Evolutionary conservation across 2,113 vertebrate species (phyloP).

Genomic region (Cyprinodon tularosa): DNA sequence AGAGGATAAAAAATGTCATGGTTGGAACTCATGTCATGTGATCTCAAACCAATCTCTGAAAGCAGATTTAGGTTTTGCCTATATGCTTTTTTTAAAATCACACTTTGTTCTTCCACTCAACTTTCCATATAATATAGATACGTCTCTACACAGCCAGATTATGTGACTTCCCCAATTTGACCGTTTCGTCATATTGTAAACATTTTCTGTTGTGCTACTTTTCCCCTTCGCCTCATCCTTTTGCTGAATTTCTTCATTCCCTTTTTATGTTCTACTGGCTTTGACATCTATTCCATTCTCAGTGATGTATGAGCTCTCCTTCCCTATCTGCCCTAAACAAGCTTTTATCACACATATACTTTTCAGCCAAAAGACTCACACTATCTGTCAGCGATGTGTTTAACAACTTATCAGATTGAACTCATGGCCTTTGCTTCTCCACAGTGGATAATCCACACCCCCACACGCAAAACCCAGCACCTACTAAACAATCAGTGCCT

Average conservation of each 20-base stretch:
- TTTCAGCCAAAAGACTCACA: constrained; percentile 12
- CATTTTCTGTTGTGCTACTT: neutral
- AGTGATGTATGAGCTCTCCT: neutral
- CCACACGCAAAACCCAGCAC: neutral
- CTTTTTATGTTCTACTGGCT: neutral
- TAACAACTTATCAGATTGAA: constrained; percentile 59
- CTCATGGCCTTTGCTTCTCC: constrained; percentile 20
- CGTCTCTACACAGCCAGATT: neutral
- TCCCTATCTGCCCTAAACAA: neutral
- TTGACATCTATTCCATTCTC: constrained; percentile 14
- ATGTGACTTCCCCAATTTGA: neutral
- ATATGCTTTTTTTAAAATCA: too few species aligned
- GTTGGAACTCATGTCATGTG: neutral
- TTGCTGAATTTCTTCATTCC: neutral
- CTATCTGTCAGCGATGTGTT: constrained; percentile 31
- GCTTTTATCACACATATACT: constrained; percentile 43
- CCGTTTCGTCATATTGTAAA: too few species aligned
- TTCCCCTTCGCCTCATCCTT: neutral
- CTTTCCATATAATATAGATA: too few species aligned
- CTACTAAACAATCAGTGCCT: constrained; percentile 21
- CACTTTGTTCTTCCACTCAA: too few species aligned
- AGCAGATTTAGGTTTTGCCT: neutral
- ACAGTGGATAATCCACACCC: constrained; percentile 21
- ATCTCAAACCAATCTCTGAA: neutral
- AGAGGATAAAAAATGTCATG: neutral